These are phyloP conservation scores for Paradisaea rubra DNA, from an alignment of 2,113 vertebrate genomes.

Conservation along the genomic window DNA sequence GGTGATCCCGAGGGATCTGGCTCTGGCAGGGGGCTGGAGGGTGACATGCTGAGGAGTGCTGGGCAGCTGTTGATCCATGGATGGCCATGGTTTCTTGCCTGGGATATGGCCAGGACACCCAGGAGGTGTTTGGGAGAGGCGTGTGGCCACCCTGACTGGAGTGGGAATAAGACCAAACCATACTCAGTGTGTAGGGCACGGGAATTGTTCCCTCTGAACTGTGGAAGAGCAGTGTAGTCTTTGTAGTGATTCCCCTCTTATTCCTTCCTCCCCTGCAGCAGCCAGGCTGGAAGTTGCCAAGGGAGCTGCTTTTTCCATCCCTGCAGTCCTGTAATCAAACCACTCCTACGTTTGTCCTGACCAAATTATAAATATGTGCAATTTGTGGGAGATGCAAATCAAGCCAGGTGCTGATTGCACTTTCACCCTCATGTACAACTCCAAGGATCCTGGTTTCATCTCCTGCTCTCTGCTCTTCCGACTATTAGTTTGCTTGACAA, in stretches of 20 bases:
- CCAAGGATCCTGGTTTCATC: neutral
- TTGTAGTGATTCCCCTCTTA: neutral
- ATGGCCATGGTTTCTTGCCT: neutral
- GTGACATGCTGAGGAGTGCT: neutral
- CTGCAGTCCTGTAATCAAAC: neutral
- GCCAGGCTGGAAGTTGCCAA: neutral
- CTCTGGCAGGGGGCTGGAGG: neutral
- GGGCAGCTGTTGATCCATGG: neutral
- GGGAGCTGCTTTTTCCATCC: neutral
- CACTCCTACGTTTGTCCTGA: rapidly evolving
- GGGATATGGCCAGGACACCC: neutral
- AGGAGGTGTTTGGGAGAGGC: rapidly evolving
- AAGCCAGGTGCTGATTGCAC: neutral
- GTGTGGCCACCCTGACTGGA: rapidly evolving
- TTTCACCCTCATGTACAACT: rapidly evolving
- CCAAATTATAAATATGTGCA: neutral
- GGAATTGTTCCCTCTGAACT: rapidly evolving
- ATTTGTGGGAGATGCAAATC: neutral
- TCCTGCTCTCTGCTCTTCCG: neutral
- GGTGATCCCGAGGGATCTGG: neutral
- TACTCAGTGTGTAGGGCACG: too few relatives aligned
- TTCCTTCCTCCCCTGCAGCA: neutral
- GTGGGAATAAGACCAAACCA: neutral
- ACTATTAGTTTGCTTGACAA: neutral
- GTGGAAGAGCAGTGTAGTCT: neutral